Evolutionary conservation across 2,113 vertebrate species (phyloP).

Genomic region (Castor canadensis): DNA sequence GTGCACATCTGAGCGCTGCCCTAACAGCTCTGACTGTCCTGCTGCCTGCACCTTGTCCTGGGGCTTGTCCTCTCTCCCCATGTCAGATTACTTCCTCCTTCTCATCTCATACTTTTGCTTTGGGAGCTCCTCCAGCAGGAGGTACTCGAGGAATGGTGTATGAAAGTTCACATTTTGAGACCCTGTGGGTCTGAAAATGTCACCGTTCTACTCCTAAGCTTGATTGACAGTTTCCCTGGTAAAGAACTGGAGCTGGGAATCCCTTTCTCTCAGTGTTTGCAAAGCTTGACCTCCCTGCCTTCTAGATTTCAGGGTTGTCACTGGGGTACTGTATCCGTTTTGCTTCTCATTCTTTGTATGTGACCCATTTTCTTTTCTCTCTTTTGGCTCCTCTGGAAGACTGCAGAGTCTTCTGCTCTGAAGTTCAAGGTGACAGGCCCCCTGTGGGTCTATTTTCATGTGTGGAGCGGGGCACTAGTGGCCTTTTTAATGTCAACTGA

Average conservation of each 20-base stretch:
- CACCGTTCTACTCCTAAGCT: fast-evolving
- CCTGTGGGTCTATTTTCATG: fast-evolving
- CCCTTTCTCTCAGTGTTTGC: fast-evolving
- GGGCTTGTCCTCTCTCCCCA: background rate
- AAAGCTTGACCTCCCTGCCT: fast-evolving
- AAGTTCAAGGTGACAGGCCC: fast-evolving
- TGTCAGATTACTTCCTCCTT: background rate
- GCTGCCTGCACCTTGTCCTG: background rate
- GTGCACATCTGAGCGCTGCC: background rate
- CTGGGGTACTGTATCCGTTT: fast-evolving
- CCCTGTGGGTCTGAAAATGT: background rate
- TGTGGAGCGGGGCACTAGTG: fast-evolving
- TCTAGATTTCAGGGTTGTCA: background rate
- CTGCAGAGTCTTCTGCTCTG: background rate
- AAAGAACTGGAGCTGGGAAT: background rate
- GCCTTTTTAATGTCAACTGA: background rate
- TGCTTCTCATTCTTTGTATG: background rate
- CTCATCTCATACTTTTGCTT: fast-evolving
- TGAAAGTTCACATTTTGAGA: background rate
- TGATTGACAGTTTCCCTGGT: background rate
- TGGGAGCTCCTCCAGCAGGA: background rate
- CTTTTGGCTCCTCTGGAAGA: fast-evolving
- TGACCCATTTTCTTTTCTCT: background rate
- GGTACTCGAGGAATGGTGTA: background rate
- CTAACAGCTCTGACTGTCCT: background rate